Evolutionary conservation across 1,140 invertebrate genomes (phyloP), one percentile per base, ranked within the genome.

Genomic region (Copidosoma floridanum): DNA sequence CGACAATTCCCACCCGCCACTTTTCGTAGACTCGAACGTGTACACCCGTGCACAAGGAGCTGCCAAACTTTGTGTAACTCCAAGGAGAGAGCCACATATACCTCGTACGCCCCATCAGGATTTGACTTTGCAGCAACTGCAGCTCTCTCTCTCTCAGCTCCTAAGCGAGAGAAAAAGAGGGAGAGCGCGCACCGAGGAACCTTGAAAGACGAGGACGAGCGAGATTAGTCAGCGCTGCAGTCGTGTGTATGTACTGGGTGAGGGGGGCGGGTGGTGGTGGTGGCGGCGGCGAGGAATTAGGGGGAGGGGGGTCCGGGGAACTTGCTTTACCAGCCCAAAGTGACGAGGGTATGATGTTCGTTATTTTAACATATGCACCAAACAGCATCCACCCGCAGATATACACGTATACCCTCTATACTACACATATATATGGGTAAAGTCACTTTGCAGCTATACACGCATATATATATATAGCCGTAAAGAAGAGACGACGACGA

Each of bases 271-370:
- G 20, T 4, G 44, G 27, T 20, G 21, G 16, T 1, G 14, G 50
- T 1, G 32, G 57, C 8, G 62, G 57, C 26, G 47, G 38, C 26
- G 46, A 61, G 35, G 52, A 41, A 21, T n/a, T 12, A 43, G 35
- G 38, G 12, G 16, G 43, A 38, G 46, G n/a, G 37, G 51, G 26
- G 37, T 53, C 57, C 57, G 65, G 29, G 16, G 48, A 61, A 50
- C 20, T 61, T 52, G 67, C 62, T 63, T 14, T 58, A 53, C 66
- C 68, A 69, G 74, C 71, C n/a, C 73, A 73, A 73, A 77, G 71
- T 79, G 77, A 79, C 74, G 75, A 77, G 77, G 77, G 77, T 79
- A 77, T 76, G 75, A 77, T 76, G 75, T 75, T 77, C 70, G 71
- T 71, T 75, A 77, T 76, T n/a, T n/a, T n/a, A n/a, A n/a, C n/a